Conservation (phyloP, 2,888 invertebrate genomes). For the Herminia tarsipennalis region DNA sequence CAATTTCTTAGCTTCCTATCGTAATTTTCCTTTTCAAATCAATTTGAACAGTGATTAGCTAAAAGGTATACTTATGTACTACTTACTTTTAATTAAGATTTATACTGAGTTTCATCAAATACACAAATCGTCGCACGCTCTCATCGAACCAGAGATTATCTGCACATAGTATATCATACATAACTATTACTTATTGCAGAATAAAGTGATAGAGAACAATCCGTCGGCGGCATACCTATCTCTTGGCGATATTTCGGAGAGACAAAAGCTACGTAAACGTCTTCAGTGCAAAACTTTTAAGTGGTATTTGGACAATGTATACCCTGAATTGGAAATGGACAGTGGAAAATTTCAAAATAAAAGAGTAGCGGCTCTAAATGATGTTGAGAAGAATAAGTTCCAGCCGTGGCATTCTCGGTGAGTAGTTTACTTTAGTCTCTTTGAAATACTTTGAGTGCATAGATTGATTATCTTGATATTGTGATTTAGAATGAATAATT, state of each 20-base stretch:
- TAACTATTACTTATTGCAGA: constrained; percentile 69
- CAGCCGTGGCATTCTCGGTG: constrained; percentile 93
- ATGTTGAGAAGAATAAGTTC: constrained; percentile 86
- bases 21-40: no score
- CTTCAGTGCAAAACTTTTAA: constrained; percentile 93
- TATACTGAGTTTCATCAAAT: no score
- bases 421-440: constrained; percentile 7
- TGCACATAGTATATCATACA: no score
- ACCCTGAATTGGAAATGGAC: constrained; percentile 91
- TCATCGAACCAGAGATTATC: no score
- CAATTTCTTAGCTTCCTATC: no score
- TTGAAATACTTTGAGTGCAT: no score
- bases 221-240: constrained; percentile 86
- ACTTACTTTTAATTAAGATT: no score
- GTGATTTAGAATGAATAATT: no score
- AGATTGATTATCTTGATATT: no score
- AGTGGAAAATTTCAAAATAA: constrained; percentile 84
- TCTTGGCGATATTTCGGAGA: constrained; percentile 93
- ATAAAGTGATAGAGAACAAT: constrained; percentile 89
- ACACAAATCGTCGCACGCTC: no score
- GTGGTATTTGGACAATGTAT: constrained; percentile 95
- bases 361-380: constrained; percentile 86
- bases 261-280: constrained; percentile 89
- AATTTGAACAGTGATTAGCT: no score
- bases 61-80: no score